A percentile compares a stretch with the other conserved stretches of the same genome.
These are phyloP conservation scores for Trachurus trachurus DNA, from an alignment of 2,797 vertebrate genomes.

Conservation along the genomic window DNA sequence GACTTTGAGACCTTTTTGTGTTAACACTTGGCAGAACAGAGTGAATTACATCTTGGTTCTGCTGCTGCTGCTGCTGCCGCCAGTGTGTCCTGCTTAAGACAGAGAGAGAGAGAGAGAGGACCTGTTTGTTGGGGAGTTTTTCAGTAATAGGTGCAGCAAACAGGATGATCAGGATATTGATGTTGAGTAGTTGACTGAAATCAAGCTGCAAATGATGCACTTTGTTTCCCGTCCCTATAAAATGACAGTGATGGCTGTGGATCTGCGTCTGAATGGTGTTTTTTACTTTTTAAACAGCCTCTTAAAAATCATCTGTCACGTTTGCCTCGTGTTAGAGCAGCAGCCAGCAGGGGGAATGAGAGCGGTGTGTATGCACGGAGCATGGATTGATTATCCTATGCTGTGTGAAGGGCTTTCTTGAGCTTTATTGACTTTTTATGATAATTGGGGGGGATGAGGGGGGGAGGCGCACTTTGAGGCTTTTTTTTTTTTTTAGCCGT, in stretches of 20 bases:
- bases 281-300: slow-evolving; percentile 26
- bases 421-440: slow-evolving; percentile 66
- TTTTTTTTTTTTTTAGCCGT: background rate
- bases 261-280: background rate
- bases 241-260: background rate
- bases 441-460: slow-evolving; percentile 25
- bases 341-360: slow-evolving; percentile 7
- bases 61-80: slow-evolving; percentile 14
- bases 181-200: background rate
- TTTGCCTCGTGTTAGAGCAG: slow-evolving; percentile 20
- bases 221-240: background rate
- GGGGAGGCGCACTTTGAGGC: background rate
- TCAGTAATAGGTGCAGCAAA: background rate
- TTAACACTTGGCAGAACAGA: slow-evolving; percentile 56
- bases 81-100: slow-evolving; percentile 4
- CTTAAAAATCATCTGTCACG: slow-evolving; percentile 14
- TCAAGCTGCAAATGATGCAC: background rate
- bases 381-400: slow-evolving; percentile 46
- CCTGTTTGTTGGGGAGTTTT: slow-evolving; percentile 18
- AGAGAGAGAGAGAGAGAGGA: slow-evolving; percentile 15
- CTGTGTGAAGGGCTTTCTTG: slow-evolving; percentile 43
- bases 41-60: slow-evolving; percentile 47
- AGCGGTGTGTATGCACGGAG: slow-evolving; percentile 11
- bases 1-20: slow-evolving; percentile 73
- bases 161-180: background rate